phyloP scores from a whole-genome alignment of 2,113 vertebrate genomes.

The Gobius niger region DNA sequence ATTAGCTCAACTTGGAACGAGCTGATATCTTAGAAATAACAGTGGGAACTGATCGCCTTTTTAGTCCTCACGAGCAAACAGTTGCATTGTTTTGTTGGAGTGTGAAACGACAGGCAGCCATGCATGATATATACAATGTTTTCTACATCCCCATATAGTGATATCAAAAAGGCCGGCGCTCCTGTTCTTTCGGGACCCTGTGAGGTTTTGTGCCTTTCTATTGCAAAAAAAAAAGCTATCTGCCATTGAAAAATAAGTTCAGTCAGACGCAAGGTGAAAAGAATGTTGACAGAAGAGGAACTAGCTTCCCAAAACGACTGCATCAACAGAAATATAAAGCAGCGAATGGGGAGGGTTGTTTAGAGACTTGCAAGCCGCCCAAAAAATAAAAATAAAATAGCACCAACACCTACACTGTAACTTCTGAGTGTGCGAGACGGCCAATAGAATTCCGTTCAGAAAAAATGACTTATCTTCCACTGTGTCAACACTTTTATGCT shows the following conservation, averaged over 20 bases:
- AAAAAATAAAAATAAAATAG: background rate
- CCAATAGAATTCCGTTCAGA: background rate
- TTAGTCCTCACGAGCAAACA: too few relatives aligned
- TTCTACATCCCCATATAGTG: too few relatives aligned
- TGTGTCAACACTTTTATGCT: background rate
- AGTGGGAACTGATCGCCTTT: too few relatives aligned
- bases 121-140: too few relatives aligned
- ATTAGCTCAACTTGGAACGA: too few relatives aligned
- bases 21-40: too few relatives aligned
- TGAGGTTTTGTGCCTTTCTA: too few relatives aligned
- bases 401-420: constrained; percentile 1
- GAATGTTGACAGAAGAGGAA: constrained; percentile 11
- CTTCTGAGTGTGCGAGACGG: constrained; percentile 6
- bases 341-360: constrained; percentile 4
- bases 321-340: constrained; percentile 16
- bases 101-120: too few relatives aligned
- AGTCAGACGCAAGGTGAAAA: constrained; percentile 1
- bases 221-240: background rate
- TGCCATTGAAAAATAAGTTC: constrained; percentile 8
- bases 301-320: background rate
- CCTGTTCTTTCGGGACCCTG: too few relatives aligned
- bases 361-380: background rate
- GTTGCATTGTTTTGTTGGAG: too few relatives aligned
- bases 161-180: too few relatives aligned
- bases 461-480: constrained; percentile 7